Evolutionary conservation across 2,113 vertebrate genomes (phyloP), one percentile per base, ranked within the genome.

Genomic region (Dendrocopos noguchii): DNA sequence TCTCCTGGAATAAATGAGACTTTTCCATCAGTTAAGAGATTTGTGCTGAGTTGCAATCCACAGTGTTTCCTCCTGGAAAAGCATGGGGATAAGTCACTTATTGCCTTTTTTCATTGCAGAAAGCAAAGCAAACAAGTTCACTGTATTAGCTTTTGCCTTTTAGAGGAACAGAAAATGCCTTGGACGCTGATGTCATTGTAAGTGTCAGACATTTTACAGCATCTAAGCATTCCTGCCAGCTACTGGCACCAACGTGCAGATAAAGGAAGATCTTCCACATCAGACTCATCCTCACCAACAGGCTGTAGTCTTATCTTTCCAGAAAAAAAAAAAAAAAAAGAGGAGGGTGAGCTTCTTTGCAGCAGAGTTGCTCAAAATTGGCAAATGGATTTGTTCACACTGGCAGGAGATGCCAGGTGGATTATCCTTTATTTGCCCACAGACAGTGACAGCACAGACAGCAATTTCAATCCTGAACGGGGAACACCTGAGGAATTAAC

Each of bases 41-140:
- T 91, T 94, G 76, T 90, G 65, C 84, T 84, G 87, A 95, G 59
- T 72, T 91, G 66, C 90, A 90, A 33, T 77, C 73, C 59, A 71
- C 10, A 61, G 72, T 13, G 10, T 74, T 80, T 89, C 44, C 79
- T 94, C 57, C 84, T 88, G 47, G 44, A 95, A 91, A 87, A 77
- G 56, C 60, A 64, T 0, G 0, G 12, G 82, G 80, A 52, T 55
- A 94, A 91, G 80, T 63, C 7, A 86, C 55, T 80, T 85, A 75
- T 61, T 80, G 29, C 60, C n/a, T 88, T 87, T 50, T 50, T 74
- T 86, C 15, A 47, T 1, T 57, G 33, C 68, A 83, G 83, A 93
- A 79, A 73, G 71, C 55, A 76, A 91, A 93, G 64, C n/a, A 94
- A 93, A 90, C 33, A 50, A 92, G n/a, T 65, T 65, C 44, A 44